phyloP scores from a whole-genome alignment of 2,888 invertebrate species.

The Stegophylla sp. region DNA sequence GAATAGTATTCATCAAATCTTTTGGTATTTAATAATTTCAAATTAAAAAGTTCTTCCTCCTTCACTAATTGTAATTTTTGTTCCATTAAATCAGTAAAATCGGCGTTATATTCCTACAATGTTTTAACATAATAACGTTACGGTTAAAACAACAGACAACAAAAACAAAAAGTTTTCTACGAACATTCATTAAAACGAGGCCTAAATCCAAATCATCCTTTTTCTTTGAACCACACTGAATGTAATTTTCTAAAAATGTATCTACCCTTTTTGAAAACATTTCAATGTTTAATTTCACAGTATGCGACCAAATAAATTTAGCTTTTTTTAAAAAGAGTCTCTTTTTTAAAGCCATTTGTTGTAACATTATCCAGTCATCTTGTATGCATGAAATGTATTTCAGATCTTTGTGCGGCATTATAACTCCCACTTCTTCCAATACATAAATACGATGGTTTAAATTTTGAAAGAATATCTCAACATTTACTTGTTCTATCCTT shows the following conservation, averaged over 20 bases:
- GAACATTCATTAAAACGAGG: conserved; percentile 26
- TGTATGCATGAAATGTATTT: conserved; percentile 3
- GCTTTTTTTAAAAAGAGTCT: conserved; percentile 30
- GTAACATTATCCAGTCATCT: conserved; percentile 38
- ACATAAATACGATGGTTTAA: conserved; percentile 39
- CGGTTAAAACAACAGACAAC: not conserved
- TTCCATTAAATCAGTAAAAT: conserved; percentile 17
- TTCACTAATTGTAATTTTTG: conserved; percentile 13
- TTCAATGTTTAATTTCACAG: conserved; percentile 1
- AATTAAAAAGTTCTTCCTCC: conserved; percentile 37
- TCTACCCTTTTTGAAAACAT: not conserved
- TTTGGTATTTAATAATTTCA: conserved; percentile 34
- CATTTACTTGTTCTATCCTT: conserved; percentile 36
- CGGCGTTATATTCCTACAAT: conserved; percentile 18
- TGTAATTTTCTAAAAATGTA: conserved; percentile 30
- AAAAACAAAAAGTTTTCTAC: conserved; percentile 2
- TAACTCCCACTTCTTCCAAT: conserved; percentile 36
- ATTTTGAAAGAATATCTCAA: conserved; percentile 51
- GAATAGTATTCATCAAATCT: conserved; percentile 31
- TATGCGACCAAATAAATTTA: conserved; percentile 30
- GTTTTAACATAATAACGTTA: not conserved
- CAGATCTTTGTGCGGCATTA: conserved; percentile 7
- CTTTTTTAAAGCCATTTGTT: conserved; percentile 21
- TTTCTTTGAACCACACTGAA: not conserved
- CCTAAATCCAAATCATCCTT: conserved; percentile 39